Evolutionary conservation across 2,888 invertebrate genomes (phyloP), one percentile per base, ranked within the genome.

Genomic region (Eledona agricola): DNA sequence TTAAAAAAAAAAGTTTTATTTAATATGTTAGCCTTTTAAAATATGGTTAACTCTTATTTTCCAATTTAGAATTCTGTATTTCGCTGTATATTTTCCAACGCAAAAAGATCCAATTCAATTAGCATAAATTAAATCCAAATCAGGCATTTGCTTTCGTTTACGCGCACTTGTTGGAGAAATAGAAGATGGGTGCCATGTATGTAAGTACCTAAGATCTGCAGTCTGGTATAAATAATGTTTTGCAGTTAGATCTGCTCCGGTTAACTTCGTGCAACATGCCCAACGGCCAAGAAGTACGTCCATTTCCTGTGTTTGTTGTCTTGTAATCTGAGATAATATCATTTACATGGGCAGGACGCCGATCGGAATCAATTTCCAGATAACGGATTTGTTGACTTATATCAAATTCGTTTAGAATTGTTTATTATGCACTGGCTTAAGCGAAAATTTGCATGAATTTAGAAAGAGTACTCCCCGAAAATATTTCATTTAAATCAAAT

Each of bases 241-340:
- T 15, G 16, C n/a, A n/a, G 32, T 31, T 31, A 31, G 32, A 15
- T 31, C 11, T n/a, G 29, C 42, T 42, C 19, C 42, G 43, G 31
- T 32, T 22, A 20, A 45, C 32, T 28, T 32, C 32, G 45, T 45
- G 28, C 29, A 31, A 22, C 43, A 31, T 43, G 45, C 32, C 11
- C 12, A 16, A 11, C 3, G 23, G 15, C 20, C 11, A 31, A 32
- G 3, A 16, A 22, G n/a, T n/a, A n/a, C n/a, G 3, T 32, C 15
- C 15, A 20, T 32, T 45, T 45, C 32, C 32, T 45, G 23, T 42
- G 40, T 16, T 29, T n/a, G 16, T 16, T 22, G 22, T 20, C 22
- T 22, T 20, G 22, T 7, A 11, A 20, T 20, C 10, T 31, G n/a
- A 12, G 13, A 35, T 35, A 22, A 20, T 35, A 22, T 35, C 20